These are phyloP conservation scores for Pseudomugil tenellus DNA, from an alignment of 2,797 vertebrate genomes.

Conservation along the genomic window DNA sequence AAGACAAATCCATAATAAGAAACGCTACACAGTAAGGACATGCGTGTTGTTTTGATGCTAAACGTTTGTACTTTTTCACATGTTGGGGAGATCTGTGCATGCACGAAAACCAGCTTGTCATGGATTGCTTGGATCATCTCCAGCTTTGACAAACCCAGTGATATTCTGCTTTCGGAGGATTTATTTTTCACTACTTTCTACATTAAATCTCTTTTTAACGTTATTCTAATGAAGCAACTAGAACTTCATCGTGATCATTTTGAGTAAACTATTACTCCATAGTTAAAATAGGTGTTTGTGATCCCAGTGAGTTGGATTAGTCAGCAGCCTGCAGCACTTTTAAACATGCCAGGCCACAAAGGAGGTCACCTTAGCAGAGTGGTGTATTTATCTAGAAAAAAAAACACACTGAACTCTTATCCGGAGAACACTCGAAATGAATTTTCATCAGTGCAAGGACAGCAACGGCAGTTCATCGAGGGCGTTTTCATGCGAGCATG, in stretches of 20 bases:
- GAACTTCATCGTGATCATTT: slow-evolving; percentile 7
- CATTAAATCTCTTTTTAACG: slow-evolving; percentile 5
- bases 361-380: slow-evolving; percentile 25
- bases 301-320: slow-evolving; percentile 39
- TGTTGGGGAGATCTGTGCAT: neutral
- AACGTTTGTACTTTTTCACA: neutral
- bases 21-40: neutral
- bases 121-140: slow-evolving; percentile 29
- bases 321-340: slow-evolving; percentile 51
- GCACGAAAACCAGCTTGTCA: slow-evolving; percentile 2
- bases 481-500: slow-evolving; percentile 52
- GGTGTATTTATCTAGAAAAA: slow-evolving; percentile 7
- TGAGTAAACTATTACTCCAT: slow-evolving; percentile 24
- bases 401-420: slow-evolving; percentile 13
- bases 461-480: slow-evolving; percentile 20
- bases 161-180: neutral
- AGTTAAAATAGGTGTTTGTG: slow-evolving; percentile 21
- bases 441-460: slow-evolving; percentile 15
- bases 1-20: neutral
- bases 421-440: slow-evolving; percentile 7
- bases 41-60: neutral
- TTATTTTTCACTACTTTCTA: neutral
- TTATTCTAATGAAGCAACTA: slow-evolving; percentile 17
- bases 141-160: slow-evolving; percentile 18
- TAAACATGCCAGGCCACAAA: slow-evolving; percentile 20